These are phyloP conservation scores for Agonopterix heracliana DNA, from an alignment of 2,888 invertebrate genomes.

Conservation along the genomic window DNA sequence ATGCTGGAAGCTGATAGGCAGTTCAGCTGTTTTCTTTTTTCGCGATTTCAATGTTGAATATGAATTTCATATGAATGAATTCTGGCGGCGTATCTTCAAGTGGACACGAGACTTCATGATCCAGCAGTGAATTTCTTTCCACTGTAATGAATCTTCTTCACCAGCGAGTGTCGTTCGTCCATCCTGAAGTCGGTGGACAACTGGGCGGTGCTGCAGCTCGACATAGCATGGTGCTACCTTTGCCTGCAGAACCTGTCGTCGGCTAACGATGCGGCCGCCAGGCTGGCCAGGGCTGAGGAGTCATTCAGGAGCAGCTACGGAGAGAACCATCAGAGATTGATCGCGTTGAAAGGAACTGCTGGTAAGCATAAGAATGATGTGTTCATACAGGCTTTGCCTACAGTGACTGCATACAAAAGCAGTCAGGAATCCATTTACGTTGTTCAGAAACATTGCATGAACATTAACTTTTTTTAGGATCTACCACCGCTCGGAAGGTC, in stretches of 20 bases:
- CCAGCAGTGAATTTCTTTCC: no score
- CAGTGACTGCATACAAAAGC: no score
- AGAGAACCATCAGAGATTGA: constrained; percentile 40
- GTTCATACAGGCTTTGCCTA: no score
- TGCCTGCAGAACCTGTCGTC: constrained; percentile 81
- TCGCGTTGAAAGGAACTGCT: constrained; percentile 51
- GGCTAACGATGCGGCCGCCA: constrained; percentile 79
- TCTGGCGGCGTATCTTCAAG: no score
- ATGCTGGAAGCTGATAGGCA: constrained; percentile 86
- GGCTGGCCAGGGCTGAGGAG: constrained; percentile 81
- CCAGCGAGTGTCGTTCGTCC: constrained; percentile 79
- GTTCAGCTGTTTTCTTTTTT: constrained; percentile 76
- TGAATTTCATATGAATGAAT: no score
- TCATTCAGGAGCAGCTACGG: constrained; percentile 78
- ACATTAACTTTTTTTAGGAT: neutral
- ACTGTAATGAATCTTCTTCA: no score
- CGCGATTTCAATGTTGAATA: no score
- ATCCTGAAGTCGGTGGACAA: constrained; percentile 86
- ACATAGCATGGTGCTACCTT: constrained; percentile 93
- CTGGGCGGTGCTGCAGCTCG: constrained; percentile 87
- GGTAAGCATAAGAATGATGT: constrained; percentile 31
- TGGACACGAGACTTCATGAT: no score
- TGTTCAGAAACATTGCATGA: no score
- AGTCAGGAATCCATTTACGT: no score
- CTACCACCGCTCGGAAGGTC: no score